Evolutionary conservation across 2,888 invertebrate genomes (phyloP).

Genomic region (Zeuzera pyrina): DNA sequence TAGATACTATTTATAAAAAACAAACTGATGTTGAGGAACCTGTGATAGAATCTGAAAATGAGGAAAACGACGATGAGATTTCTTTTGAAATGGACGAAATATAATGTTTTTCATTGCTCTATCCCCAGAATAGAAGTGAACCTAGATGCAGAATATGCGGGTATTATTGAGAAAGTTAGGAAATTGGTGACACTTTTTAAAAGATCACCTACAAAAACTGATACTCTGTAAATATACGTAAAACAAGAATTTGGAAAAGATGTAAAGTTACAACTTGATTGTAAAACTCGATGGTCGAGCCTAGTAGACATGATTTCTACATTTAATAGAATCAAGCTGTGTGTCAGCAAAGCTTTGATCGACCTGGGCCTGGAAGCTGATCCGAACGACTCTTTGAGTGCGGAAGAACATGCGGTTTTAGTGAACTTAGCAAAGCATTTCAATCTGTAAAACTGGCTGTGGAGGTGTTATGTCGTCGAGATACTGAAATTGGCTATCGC

Average conservation of each 20-base stretch:
- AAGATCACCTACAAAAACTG: constrained; percentile 12
- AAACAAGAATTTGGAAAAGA: neutral
- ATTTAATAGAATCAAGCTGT: constrained; percentile 14
- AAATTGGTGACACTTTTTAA: too few species aligned
- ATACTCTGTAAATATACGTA: constrained; percentile 10
- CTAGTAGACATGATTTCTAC: constrained; percentile 10
- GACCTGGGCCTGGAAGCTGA: constrained; percentile 12
- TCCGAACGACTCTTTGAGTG: constrained; percentile 13
- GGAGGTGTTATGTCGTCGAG: constrained; percentile 14
- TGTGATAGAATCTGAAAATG: constrained; percentile 1
- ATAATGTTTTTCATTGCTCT: constrained; percentile 1
- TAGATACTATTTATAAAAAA: constrained; percentile 5
- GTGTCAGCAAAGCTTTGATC: constrained; percentile 15
- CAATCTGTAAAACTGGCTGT: constrained; percentile 15
- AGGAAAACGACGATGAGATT: constrained; percentile 1
- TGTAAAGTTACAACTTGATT: constrained; percentile 8
- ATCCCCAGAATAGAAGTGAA: neutral
- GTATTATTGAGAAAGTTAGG: neutral
- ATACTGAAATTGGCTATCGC: constrained; percentile 14
- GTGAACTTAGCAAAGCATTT: constrained; percentile 8
- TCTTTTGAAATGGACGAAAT: neutral
- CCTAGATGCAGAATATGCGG: neutral
- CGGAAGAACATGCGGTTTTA: constrained; percentile 10
- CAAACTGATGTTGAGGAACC: neutral
- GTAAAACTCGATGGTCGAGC: constrained; percentile 12